Base-by-base conservation (phyloP, 1,140 invertebrate species). In the Drosophila repletoides region DNA sequence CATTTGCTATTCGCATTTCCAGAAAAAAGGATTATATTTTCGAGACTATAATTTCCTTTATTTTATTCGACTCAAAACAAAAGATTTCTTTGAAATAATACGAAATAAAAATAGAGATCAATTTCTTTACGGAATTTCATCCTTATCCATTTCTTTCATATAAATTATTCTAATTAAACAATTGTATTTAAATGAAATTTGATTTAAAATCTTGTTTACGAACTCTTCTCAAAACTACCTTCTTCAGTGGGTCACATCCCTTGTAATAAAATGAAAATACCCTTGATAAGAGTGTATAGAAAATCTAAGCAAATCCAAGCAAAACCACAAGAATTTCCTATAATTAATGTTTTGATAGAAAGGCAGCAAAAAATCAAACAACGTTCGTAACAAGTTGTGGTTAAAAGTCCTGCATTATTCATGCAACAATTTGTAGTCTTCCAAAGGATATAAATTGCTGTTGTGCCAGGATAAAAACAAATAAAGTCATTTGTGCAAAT, bases 401-500 rank as follows among this genome's bases (percentile, higher is more conserved):
- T 66, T 34, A 4, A 5, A 22, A 14, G 17, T 19, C 7, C 2
- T 59, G n/a, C 14, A 66, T 59, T 43, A 59, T 59, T 49, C 5
- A 66, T 28, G 5, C 12, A 14, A 7, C 14, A 41, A 59, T 41
- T 59, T 49, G 19, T 43, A 38, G 36, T 43, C 59, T 53, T 64
- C 51, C 21, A 17, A 45, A n/a, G 19, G 2, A 9, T 5, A 17
- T 6, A 15, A 31, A 12, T 31, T 52, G n/a, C n/a, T n/a, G 36
- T 58, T 59, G 41, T 24, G 31, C 31, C 21, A 33, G 36, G 15
- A 28, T 38, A 19, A n/a, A n/a, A n/a, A 24, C 17, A 12, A 65
- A 64, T 45, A 36, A 12, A 56, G 31, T 56, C 22, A 64, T 56
- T 46, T 64, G n/a, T 4, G 33, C 1, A 7, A 34, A 58, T 21